These are phyloP conservation scores for Pituophis catenifer DNA, from an alignment of 2,113 vertebrate species.

Conservation along the genomic window DNA sequence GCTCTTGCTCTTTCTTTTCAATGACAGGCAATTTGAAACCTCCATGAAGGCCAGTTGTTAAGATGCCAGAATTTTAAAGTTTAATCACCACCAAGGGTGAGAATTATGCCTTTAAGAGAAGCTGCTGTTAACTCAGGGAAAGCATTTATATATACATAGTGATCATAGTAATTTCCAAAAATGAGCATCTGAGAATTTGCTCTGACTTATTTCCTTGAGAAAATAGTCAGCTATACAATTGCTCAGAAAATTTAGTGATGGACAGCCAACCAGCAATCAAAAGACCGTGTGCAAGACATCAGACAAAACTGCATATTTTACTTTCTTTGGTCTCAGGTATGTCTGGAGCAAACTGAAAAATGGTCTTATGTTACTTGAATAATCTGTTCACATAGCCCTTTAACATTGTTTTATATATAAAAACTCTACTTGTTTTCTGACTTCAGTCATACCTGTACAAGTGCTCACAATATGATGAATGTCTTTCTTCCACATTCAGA, in stretches of 20 bases:
- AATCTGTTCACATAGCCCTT: not conserved
- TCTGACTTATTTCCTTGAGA: constrained; percentile 59
- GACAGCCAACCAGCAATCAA: constrained; percentile 38
- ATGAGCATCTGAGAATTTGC: constrained; percentile 59
- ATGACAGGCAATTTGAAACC: constrained; percentile 54
- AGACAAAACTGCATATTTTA: not conserved
- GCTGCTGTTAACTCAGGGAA: constrained; percentile 51
- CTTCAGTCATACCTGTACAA: not conserved
- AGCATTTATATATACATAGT: constrained; percentile 49
- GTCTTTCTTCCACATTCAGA: not conserved
- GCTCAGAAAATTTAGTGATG: constrained; percentile 37
- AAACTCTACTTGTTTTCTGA: not conserved
- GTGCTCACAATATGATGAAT: not conserved
- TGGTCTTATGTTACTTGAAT: not conserved
- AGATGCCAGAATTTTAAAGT: constrained; percentile 67
- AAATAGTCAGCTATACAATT: constrained; percentile 48
- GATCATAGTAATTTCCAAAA: constrained; percentile 67
- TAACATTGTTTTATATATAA: not conserved
- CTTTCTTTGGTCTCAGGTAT: not conserved
- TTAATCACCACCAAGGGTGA: constrained; percentile 53
- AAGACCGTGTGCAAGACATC: constrained; percentile 15
- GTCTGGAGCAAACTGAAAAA: not conserved
- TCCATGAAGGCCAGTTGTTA: constrained; percentile 69
- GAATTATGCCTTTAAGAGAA: constrained; percentile 65
- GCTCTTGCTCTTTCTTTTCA: constrained; percentile 49